Conservation (phyloP, 2,888 invertebrate genomes). For the Pseudoips prasinana region DNA sequence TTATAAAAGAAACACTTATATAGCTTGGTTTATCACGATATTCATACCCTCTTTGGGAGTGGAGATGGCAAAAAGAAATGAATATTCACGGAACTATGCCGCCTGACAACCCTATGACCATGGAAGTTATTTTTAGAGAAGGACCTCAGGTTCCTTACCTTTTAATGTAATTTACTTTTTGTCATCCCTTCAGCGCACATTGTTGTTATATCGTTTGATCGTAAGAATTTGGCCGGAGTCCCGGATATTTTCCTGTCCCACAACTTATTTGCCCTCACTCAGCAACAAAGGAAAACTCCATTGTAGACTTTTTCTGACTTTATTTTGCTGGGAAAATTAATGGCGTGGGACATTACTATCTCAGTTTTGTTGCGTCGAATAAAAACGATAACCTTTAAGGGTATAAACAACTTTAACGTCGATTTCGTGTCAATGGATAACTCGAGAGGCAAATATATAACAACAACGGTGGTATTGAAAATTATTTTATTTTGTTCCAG, state of each 20-base stretch:
- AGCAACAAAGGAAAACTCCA: conserved; percentile 32
- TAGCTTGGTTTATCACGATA: too few relatives aligned
- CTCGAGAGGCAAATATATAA: too few relatives aligned
- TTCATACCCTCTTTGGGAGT: too few relatives aligned
- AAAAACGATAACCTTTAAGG: conserved; percentile 27
- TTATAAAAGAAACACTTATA: too few relatives aligned
- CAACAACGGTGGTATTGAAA: too few relatives aligned
- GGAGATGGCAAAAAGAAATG: too few relatives aligned
- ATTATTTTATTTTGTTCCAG: too few relatives aligned
- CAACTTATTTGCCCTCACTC: conserved; percentile 29
- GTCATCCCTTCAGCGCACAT: conserved; percentile 16
- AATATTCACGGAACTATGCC: too few relatives aligned
- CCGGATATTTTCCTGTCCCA: conserved; percentile 26
- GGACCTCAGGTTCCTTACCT: background rate
- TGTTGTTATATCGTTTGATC: conserved; percentile 30
- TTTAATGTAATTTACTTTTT: conserved; percentile 5
- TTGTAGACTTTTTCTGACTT: conserved; percentile 37
- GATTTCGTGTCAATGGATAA: too few relatives aligned
- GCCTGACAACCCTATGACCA: background rate
- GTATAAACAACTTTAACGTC: too few relatives aligned
- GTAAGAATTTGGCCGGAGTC: conserved; percentile 17
- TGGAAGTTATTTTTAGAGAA: background rate
- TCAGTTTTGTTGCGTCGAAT: conserved; percentile 18
- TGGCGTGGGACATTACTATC: conserved; percentile 33
- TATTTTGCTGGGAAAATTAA: conserved; percentile 36